These are phyloP conservation scores for Mormyrus hasselquistii DNA, from an alignment of 2,797 vertebrate genomes.

Conservation along the genomic window DNA sequence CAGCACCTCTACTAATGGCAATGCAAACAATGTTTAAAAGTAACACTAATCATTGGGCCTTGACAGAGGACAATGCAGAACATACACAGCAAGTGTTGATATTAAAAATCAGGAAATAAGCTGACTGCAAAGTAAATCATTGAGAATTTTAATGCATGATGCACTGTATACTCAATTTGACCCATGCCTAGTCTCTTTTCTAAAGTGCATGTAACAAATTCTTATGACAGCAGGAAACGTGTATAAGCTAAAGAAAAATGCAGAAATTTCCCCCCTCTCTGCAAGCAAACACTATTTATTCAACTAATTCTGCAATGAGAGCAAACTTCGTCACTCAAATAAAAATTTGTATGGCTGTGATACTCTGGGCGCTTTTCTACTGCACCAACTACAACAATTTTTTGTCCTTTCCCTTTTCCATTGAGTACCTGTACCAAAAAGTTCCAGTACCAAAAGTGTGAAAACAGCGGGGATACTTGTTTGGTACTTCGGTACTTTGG, in stretches of 20 bases:
- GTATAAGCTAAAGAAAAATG: background rate
- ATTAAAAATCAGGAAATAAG: background rate
- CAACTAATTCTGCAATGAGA: background rate
- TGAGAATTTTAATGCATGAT: background rate
- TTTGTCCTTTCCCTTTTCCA: background rate
- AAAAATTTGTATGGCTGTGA: background rate
- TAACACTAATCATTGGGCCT: no score
- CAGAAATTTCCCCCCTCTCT: background rate
- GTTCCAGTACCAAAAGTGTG: background rate
- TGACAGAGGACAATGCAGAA: background rate
- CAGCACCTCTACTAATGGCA: no score
- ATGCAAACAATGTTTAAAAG: no score
- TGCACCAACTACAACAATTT: no score
- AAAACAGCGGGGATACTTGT: background rate
- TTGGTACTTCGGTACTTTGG: background rate
- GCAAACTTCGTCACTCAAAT: background rate
- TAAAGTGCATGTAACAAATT: background rate
- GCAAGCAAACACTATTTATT: background rate
- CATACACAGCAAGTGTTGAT: background rate
- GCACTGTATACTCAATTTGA: background rate
- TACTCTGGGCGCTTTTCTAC: no score
- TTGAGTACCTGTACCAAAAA: background rate
- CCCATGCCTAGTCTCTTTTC: background rate
- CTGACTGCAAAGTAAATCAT: background rate
- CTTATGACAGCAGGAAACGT: background rate